A percentile compares a stretch with the other conserved stretches of the same genome.
Conservation (phyloP, 2,113 vertebrate genomes). For the Sceloporus tristichus region DNA sequence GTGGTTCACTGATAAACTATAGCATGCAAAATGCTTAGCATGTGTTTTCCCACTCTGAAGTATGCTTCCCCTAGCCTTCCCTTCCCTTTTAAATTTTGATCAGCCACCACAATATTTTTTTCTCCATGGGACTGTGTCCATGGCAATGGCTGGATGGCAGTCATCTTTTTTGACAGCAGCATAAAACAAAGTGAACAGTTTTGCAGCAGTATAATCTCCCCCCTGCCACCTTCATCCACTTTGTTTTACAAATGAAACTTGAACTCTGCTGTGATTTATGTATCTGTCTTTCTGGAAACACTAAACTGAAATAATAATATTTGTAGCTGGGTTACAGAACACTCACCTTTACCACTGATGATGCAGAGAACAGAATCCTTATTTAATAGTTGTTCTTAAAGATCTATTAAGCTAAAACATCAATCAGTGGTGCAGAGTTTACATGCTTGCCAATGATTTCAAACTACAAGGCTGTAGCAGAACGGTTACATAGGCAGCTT, state of each 20-base stretch:
- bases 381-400: conserved; percentile 38
- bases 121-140: conserved; percentile 12
- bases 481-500: neutral
- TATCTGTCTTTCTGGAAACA: conserved; percentile 19
- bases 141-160: conserved; percentile 17
- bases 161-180: neutral
- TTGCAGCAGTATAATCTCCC: neutral
- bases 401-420: neutral
- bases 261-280: conserved; percentile 23
- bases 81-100: neutral
- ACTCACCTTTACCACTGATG: neutral
- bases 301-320: conserved; percentile 17
- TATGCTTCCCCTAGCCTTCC: neutral
- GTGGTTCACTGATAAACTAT: conserved; percentile 29
- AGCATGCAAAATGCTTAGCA: conserved; percentile 1
- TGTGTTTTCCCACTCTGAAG: neutral
- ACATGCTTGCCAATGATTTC: neutral
- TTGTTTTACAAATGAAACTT: conserved; percentile 31
- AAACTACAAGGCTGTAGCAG: neutral
- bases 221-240: neutral
- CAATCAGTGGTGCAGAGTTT: neutral
- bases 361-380: conserved; percentile 32
- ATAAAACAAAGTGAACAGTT: conserved; percentile 24
- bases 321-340: conserved; percentile 20
- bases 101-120: too few relatives aligned